Base-by-base conservation (phyloP, 2,888 invertebrate species). In the Diarsia brunnea region DNA sequence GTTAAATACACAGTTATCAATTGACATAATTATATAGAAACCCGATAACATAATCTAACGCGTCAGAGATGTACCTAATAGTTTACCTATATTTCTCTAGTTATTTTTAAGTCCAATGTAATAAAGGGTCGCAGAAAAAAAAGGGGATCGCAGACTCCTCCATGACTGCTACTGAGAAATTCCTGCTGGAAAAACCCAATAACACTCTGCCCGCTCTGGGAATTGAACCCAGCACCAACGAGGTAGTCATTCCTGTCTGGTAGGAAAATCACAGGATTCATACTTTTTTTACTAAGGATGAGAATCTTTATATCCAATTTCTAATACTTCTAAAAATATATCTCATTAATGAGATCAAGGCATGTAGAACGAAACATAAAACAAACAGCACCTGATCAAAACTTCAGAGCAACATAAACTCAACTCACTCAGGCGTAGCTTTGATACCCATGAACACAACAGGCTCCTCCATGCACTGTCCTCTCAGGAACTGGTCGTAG, bases 401-500 rank as follows among this genome's bases (percentile, higher is more conserved):
- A 61, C 11, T 11, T 31, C 0, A 63, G 14, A 51, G 49, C 51
- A 76, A 69, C 21, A 51, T 0, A 11, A 24, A 21, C 19, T 45
- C 2, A 31, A 79, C 90, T 91, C 74, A 95, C 95, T 89, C 82
- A 2, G 79, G 69, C 0, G 91, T 87, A 0, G 94, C 91, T 7
- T 81, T 74, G 0, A 91, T 81, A 0, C 95, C 95, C 97, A 97
- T 96, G 45, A 85, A 81, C 0, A 92, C 94, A 0, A 87, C 70
- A 0, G 89, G 84, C 7, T 91, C 89, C 5, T 89, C 87, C 27
- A 74, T 80, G 76, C 97, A 97, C 5, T 84, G 82, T 1, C 96
- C 96, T 16, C 92, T 90, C 7, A 92, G 86, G 86, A 96, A 97
- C 4, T 90, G 75, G 58, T 95, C 94, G 93, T 97, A 97, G 75